Evolutionary conservation across 2,888 invertebrate genomes (phyloP), one percentile per base, ranked within the genome.

Genomic region (Caprella mutica): DNA sequence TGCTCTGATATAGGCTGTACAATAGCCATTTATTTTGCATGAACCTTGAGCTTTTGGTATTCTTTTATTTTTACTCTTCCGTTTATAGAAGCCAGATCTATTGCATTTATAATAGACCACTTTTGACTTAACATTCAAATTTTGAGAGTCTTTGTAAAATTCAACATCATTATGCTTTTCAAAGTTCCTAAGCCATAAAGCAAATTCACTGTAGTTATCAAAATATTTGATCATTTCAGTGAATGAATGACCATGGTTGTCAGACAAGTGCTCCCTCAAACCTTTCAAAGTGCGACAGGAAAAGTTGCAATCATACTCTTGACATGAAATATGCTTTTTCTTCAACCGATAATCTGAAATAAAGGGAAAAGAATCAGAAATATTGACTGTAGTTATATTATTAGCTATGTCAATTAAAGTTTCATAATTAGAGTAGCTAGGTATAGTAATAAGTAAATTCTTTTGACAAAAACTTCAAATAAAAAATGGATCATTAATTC

Each of bases 191-290:
- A 44, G 14, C 3, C 17, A 44, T 27, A 27, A n/a, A 44, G 24
- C 19, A 26, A 44, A 44, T 24, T 44, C n/a, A 5, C 5, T 27
- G 5, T 24, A 17, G 27, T 26, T 44, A 3, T 44, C 44, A 44
- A 44, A 44, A n/a, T 44, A 17, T 27, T 27, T 44, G n/a, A 44
- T 27, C 26, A 44, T 44, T 27, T 44, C 44, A n/a, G 44, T 44
- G 26, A 44, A 44, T 24, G 44, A 44, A 17, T 21, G 23, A 12
- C 44, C 44, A 12, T 44, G 44, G 24, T 27, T 27, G n/a, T 44
- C 26, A 14, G 44, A 44, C 24, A 44, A 17, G 24, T 44, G 44
- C 14, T 44, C 44, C 23, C 44, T 24, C 12, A 44, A 27, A n/a
- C 27, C 26, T 14, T 24, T 27, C 44, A 44, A 17, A 6, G 17